phyloP scores from a whole-genome alignment of 2,888 invertebrate genomes.

The Ennomos fuscantarius region DNA sequence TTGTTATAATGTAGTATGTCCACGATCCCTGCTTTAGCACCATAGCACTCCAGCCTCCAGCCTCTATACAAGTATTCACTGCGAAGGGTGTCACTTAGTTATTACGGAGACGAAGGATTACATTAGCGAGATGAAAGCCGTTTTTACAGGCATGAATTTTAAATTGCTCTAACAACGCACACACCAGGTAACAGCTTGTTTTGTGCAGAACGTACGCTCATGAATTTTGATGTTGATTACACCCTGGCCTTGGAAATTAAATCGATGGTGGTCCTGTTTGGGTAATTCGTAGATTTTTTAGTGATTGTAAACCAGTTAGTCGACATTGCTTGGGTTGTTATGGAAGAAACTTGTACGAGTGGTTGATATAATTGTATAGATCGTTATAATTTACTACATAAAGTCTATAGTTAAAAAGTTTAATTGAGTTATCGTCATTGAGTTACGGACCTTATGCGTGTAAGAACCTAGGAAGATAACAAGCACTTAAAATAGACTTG shows the following conservation, averaged over 20 bases:
- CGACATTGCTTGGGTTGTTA: not conserved
- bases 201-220: slow-evolving; percentile 14
- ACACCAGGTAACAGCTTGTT: slow-evolving; percentile 38
- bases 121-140: slow-evolving; percentile 72
- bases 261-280: slow-evolving; percentile 13
- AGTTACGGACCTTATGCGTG: not conserved
- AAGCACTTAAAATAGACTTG: slow-evolving; percentile 16
- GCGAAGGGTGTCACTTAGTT: slow-evolving; percentile 59
- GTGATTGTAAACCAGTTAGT: slow-evolving; percentile 5
- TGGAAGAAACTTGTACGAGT: too few relatives aligned
- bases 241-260: slow-evolving; percentile 1
- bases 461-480: slow-evolving; percentile 29
- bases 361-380: too few relatives aligned
- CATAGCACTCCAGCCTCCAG: slow-evolving; percentile 2
- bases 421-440: not conserved
- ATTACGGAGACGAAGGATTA: slow-evolving; percentile 58
- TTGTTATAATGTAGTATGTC: too few relatives aligned
- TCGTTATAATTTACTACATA: too few relatives aligned
- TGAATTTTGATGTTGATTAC: slow-evolving; percentile 25
- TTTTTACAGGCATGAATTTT: slow-evolving; percentile 75
- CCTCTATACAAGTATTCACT: slow-evolving; percentile 17
- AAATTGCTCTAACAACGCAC: slow-evolving; percentile 62
- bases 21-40: slow-evolving; percentile 29
- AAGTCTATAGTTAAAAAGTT: too few relatives aligned
- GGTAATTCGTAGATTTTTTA: not conserved